Evolutionary conservation across 2,888 invertebrate species (phyloP), one percentile per base, ranked within the genome.

Genomic region (Cosmia pyralina): DNA sequence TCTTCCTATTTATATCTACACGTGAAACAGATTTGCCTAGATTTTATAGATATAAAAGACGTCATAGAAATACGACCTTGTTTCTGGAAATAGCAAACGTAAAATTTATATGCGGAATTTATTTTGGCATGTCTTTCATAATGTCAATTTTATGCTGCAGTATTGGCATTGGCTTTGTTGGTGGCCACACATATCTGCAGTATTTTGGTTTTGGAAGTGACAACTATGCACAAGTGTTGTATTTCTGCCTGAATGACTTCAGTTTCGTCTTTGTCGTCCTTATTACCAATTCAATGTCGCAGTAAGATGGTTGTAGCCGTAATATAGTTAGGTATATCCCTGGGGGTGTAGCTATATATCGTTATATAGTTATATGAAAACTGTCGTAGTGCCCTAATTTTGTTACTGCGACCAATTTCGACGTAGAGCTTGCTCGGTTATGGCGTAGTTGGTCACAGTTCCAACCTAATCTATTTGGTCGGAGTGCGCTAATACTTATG

Each of bases 31-130:
- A 64, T 68, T 58, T 57, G 62, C 13, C 17, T 75, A 59, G 69
- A 81, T 81, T 79, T 81, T 41, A 76, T 81, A 80, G 78, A 82
- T 69, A 52, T 77, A 41, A 68, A 72, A 72, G 78, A 80, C 78
- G 82, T 80, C 79, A 82, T 52, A 41, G 28, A 28, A 62, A 68
- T 59, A 28, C 58, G 82, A 82, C 79, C 79, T 80, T 82, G 79
- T 55, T 77, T 50, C 79, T 80, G 82, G 79, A 82, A 77, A 80
- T 80, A 80, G 79, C 58, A 64, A 50, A 22, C 57, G 63, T 69
- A 22, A 63, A 69, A 69, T 77, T 82, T 77, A 71, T 82, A 72
- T 57, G 50, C 34, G 64, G 55, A 55, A 67, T 81, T 82, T 68
- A 62, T 80, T 79, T 80, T 80, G 82, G 79, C 79, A 80, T 82